Percentiles rank a stretch among this genome's conserved stretches.
These are phyloP conservation scores for Notarius quadriscutis DNA, from an alignment of 2,113 vertebrate genomes.

Conservation along the genomic window DNA sequence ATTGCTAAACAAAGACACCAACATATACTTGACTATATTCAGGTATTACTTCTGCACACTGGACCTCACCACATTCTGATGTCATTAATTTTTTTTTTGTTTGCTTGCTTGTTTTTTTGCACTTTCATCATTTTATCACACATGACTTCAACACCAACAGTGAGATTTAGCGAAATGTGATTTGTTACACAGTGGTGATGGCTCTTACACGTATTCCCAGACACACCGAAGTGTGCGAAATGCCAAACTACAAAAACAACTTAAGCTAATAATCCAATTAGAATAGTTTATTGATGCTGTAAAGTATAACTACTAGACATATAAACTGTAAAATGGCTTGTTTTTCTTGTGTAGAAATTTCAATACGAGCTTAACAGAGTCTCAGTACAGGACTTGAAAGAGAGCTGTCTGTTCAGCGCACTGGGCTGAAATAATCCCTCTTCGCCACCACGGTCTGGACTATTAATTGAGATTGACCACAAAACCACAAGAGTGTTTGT, in stretches of 20 bases:
- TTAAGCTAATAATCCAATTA: constrained; percentile 58
- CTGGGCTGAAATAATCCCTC: constrained; percentile 72
- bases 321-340: constrained; percentile 57
- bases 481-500: constrained; percentile 81
- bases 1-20: constrained; percentile 92
- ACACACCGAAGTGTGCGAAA: constrained; percentile 36
- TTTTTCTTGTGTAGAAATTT: constrained; percentile 57
- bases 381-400: constrained; percentile 67
- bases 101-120: background rate
- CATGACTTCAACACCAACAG: background rate
- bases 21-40: constrained; percentile 89
- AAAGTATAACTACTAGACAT: constrained; percentile 56
- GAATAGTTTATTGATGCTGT: constrained; percentile 59
- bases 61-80: background rate
- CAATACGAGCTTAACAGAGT: constrained; percentile 43
- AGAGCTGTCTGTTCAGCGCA: constrained; percentile 77
- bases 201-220: constrained; percentile 33
- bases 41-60: constrained; percentile 72
- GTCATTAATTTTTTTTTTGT: too few relatives aligned
- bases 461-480: constrained; percentile 73
- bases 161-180: background rate
- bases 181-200: constrained; percentile 26
- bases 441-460: constrained; percentile 74
- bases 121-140: constrained; percentile 5
- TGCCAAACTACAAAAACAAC: constrained; percentile 55